These are phyloP conservation scores for Nymphicus hollandicus DNA, from an alignment of 2,113 vertebrate genomes.

Conservation along the genomic window DNA sequence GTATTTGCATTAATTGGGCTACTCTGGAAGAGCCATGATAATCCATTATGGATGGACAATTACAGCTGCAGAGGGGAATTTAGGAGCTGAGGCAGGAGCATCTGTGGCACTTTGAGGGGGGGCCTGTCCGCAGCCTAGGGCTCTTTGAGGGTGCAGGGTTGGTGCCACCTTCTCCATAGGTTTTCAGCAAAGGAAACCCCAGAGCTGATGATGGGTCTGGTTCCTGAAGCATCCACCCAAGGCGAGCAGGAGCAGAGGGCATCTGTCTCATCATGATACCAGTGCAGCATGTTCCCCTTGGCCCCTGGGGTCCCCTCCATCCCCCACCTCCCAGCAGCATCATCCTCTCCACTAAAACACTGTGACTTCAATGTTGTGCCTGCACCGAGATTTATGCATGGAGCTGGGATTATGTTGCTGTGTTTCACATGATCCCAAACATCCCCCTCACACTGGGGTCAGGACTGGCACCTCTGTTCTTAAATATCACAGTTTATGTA, in stretches of 20 bases:
- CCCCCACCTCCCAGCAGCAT: not conserved
- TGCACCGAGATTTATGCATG: rapidly evolving
- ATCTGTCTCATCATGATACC: rapidly evolving
- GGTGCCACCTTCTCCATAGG: not conserved
- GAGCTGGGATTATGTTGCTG: rapidly evolving
- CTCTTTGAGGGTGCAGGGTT: not conserved
- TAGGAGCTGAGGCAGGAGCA: not conserved
- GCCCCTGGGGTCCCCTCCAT: not conserved
- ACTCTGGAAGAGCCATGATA: not conserved
- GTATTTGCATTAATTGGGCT: constrained; percentile 20
- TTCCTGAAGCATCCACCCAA: not conserved
- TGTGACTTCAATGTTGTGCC: rapidly evolving
- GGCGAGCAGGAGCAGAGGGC: not conserved
- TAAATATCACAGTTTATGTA: not conserved
- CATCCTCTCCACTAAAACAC: rapidly evolving
- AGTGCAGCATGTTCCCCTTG: too few relatives aligned
- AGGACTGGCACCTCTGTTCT: not conserved
- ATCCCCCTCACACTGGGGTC: rapidly evolving
- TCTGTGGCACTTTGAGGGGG: not conserved
- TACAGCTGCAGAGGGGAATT: not conserved
- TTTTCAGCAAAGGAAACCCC: not conserved
- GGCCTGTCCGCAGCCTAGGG: rapidly evolving
- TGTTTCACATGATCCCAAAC: not conserved
- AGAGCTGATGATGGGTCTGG: rapidly evolving
- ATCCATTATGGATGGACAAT: constrained; percentile 5